These are phyloP conservation scores for Aplocera efformata DNA, from an alignment of 2,888 invertebrate species.

Conservation along the genomic window DNA sequence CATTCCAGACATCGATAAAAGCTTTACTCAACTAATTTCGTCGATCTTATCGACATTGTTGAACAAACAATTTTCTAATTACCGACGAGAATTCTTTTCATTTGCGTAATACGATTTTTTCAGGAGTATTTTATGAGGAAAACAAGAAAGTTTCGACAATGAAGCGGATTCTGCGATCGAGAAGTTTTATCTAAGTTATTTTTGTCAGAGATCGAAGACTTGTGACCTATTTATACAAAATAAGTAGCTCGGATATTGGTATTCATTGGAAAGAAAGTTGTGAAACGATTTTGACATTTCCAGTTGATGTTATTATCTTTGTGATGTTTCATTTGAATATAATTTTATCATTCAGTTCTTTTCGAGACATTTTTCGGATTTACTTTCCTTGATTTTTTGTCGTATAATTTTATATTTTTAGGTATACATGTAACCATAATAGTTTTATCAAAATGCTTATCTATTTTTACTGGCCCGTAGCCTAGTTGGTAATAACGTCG, in stretches of 20 bases:
- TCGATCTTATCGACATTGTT: constrained; percentile 26
- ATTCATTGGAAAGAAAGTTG: background rate
- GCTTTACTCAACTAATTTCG: constrained; percentile 15
- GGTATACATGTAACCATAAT: no score
- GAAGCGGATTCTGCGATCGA: constrained; percentile 10
- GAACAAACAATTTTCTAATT: constrained; percentile 31
- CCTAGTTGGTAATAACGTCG: no score
- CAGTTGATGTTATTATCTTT: background rate
- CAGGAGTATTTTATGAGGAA: constrained; percentile 21
- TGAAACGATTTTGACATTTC: constrained; percentile 5
- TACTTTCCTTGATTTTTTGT: no score
- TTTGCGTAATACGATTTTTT: constrained; percentile 21
- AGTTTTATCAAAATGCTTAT: no score
- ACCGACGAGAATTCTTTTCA: constrained; percentile 23
- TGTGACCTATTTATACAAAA: constrained; percentile 13
- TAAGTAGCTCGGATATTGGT: constrained; percentile 3
- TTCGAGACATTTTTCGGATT: no score
- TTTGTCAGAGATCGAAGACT: constrained; percentile 12
- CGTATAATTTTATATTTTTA: no score
- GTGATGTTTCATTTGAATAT: no score
- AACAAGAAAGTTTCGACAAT: constrained; percentile 15
- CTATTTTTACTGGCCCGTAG: no score
- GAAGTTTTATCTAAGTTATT: constrained; percentile 14
- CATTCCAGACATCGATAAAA: constrained; percentile 5
- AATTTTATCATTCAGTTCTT: no score